Percentiles rank a stretch among this genome's conserved stretches.
Evolutionary conservation across 1,140 invertebrate genomes (phyloP).

Genomic region (Frieseomelitta varia): DNA sequence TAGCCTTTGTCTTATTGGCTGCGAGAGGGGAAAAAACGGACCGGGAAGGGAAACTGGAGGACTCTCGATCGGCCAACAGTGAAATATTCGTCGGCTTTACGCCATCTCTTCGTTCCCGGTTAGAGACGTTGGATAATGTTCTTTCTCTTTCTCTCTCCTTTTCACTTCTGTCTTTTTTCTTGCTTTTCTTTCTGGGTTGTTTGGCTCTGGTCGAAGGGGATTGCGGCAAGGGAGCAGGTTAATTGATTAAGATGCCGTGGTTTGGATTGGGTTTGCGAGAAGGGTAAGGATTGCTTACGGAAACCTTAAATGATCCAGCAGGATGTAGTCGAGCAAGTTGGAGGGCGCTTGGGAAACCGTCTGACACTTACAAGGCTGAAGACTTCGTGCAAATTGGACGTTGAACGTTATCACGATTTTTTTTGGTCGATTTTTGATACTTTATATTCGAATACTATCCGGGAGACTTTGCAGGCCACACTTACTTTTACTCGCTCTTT

Average conservation of each 20-base stretch:
- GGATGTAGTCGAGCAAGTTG: background rate
- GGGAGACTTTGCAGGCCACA: too few relatives aligned
- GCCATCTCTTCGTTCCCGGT: background rate
- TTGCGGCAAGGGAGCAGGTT: background rate
- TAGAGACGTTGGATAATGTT: background rate
- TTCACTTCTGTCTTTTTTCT: background rate
- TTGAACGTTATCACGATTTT: background rate
- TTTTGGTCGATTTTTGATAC: too few relatives aligned
- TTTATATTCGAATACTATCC: too few relatives aligned
- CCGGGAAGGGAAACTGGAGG: conserved; percentile 9
- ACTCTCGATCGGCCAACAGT: background rate
- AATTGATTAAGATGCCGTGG: conserved; percentile 7
- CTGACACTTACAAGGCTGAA: background rate
- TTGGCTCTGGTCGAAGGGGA: background rate
- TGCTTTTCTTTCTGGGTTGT: background rate
- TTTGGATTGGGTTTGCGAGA: background rate
- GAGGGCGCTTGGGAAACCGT: background rate
- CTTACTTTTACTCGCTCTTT: too few relatives aligned
- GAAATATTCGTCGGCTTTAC: conserved; percentile 37
- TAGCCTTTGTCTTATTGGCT: conserved; percentile 52
- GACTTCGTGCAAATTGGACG: background rate
- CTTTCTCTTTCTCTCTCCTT: too few relatives aligned
- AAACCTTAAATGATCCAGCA: background rate
- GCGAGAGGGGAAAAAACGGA: background rate
- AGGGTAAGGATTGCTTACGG: background rate